Evolutionary conservation across 1,140 invertebrate species (phyloP), one percentile per base, ranked within the genome.

Genomic region (Leguminivora glycinivorella): DNA sequence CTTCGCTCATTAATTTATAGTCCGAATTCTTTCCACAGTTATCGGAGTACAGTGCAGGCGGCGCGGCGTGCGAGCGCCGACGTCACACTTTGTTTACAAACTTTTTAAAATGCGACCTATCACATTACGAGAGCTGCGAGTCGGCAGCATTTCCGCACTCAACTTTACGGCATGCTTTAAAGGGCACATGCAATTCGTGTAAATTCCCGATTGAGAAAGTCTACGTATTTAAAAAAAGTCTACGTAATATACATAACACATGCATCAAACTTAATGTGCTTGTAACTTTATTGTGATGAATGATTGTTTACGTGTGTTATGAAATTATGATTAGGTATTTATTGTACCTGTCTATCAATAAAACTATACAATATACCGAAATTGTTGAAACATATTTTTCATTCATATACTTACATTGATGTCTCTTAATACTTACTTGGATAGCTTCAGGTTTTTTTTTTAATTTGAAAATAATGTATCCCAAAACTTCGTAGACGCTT

Each of bases 1-100:
- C 73, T 67, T 70, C 71, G 66, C 75, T 56, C 43, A 72, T 34
- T 68, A 70, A 70, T 71, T 75, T 68, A 74, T 72, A 63, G 70
- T 71, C 71, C 72, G 63, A 73, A 82, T 82, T 77, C 71, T 80
- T 80, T 76, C 66, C 34, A 74, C 60, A 69, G 66, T 75, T 73
- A 82, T 79, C 71, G 56, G 56, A 29, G 43, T 60, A 70, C 70
- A 52, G 52, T 60, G 70, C 70, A 73, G 72, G 68, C 67, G 63
- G 68, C 69, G 66, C 72, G 74, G 70, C 71, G 67, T 72, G 73
- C 74, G 56, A 60, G 68, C 31, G 29, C 47, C 56, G 60, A 68
- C 52, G 56, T 69, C 70, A 66, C 58, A 71, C 34, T 38, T 24
- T 38, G 69, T 66, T 63, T 63, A 63, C 58, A 29, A 63, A 63